These are phyloP conservation scores for Hapalemur alaotrensis DNA, from an alignment of 2,797 vertebrate species.

Conservation along the genomic window DNA sequence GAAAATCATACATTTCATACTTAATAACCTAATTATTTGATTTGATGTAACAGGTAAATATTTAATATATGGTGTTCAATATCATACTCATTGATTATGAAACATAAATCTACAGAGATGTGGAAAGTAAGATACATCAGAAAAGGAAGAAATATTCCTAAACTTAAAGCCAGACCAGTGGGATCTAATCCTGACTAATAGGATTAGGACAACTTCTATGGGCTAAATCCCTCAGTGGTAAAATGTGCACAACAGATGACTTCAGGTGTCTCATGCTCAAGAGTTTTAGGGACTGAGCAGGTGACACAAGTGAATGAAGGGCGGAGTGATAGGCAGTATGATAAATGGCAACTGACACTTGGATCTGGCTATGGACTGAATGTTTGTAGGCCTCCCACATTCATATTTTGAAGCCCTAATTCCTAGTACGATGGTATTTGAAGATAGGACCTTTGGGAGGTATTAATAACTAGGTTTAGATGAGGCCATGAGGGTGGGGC, in stretches of 20 bases:
- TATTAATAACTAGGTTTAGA: background rate
- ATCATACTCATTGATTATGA: background rate
- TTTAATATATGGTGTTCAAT: background rate
- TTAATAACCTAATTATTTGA: background rate
- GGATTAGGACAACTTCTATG: background rate
- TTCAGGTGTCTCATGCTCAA: background rate
- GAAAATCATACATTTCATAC: no score
- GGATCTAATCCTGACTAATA: background rate
- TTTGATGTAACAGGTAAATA: background rate
- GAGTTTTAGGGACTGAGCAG: background rate
- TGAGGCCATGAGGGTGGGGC: background rate
- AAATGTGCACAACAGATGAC: background rate
- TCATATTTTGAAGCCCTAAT: background rate
- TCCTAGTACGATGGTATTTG: background rate
- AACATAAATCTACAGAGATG: background rate
- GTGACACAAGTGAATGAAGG: background rate
- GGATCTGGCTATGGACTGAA: background rate
- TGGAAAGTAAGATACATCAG: background rate
- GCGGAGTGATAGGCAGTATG: background rate
- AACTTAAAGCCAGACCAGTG: background rate
- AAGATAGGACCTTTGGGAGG: background rate
- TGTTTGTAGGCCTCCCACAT: background rate
- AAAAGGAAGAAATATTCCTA: background rate
- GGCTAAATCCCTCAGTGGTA: background rate
- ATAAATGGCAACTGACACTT: background rate